Base-by-base conservation (phyloP, 2,113 vertebrate species). In the Tetrao urogallus region DNA sequence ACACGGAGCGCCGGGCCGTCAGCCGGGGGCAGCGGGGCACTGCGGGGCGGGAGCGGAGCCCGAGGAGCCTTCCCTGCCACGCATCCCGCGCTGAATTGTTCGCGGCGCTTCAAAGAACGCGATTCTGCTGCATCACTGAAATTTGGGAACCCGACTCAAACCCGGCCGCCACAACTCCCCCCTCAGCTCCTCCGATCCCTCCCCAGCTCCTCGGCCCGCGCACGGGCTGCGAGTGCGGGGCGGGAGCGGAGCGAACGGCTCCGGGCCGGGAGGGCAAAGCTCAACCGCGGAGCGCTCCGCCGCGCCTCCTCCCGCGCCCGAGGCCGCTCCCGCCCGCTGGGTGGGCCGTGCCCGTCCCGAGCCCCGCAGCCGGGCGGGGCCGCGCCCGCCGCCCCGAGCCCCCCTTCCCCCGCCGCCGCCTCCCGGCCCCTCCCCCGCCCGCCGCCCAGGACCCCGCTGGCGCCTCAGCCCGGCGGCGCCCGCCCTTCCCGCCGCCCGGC, bases 91-190 rank as follows among this genome's bases (percentile, higher is more conserved):
- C 65, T 4, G 4, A 8, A 32, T 1, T 21, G 4, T 4, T 8
- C 1, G 36, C 3, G 5, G 42, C 2, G 7, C 42, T 43, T 13
- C 1, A 15, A 27, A 58, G 17, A 16, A 30, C 60, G 58, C 73
- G 15, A 72, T 87, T 80, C 92, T 70, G 89, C 94, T 45, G 92
- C 94, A 81, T 90, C 92, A 60, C 89, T 43, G 83, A 2, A 19
- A 24, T 65, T 50, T 3, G 42, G 7, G 24, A 4, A 8, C 1
- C 20, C 0, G 52, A 0, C 5, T 2, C 5, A 4, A 32, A 13
- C 6, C 3, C 85, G 8, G 60, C 42, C 4, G 64, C 56, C 11
- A 32, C 16, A 54, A 54, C 16, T 14, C 52, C 14, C 52, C 25
- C 24, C 50, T 54, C 14, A 15, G 15, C 14, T 15, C 52, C 13